Base-by-base conservation (phyloP, 64 coral and sea anemone genomes). In the Trachythela sp. region DNA sequence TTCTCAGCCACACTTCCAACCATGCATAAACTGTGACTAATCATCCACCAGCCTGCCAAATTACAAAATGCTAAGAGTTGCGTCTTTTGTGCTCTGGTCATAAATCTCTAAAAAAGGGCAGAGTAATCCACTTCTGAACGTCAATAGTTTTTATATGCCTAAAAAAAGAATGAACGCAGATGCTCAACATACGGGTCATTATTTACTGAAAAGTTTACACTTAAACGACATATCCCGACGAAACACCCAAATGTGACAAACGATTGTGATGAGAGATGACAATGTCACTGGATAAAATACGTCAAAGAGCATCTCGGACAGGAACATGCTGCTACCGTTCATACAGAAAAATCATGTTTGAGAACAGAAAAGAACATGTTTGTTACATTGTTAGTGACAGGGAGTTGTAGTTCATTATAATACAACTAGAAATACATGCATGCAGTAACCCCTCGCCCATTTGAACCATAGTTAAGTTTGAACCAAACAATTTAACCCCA, bases 221-320 rank as follows among this genome's bases (percentile, higher is more conserved):
- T 52, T 20, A 11, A 52, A 20, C 13, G 49, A 52, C 49, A 52
- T 8, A 52, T 52, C 49, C 13, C 13, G 49, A 15, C 49, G 22
- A 52, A 52, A 8, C 49, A 52, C 22, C 49, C 49, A 2, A 2
- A 11, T 52, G 49, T 8, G 22, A 20, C 49, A 52, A 52, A 52
- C 1, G 22, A 52, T 52, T 1, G 13, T 15, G 22, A 52, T 52
- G 2, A 52, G 49, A 52, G 72, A 52, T 89, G 72, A 42, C 72
- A 89, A 89, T 89, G 87, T 89, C 87, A 89, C 40, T 45, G 45
- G 72, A 77, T 49, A 89, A 75, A 67, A 75, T 41, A 89, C 64
- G 39, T 89, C 32, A 89, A 71, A 58, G 60, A 89, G 45, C 87
- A 89, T 35, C 40, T 89, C 39, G 40, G 64, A 56, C 24, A 39